These are phyloP conservation scores for Drosophila hydei DNA, from an alignment of 1,140 invertebrate genomes.

Conservation along the genomic window DNA sequence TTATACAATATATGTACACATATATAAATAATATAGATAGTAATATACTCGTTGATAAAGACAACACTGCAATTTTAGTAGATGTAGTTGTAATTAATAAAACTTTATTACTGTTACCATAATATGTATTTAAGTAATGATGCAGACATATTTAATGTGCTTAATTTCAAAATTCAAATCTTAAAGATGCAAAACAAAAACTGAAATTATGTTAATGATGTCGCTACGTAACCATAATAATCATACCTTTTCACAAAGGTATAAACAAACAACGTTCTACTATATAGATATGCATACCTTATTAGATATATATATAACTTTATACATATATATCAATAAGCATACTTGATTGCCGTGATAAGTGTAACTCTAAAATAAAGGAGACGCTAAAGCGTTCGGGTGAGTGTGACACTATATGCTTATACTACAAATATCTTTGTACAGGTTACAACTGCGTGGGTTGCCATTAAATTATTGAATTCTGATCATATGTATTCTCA, in stretches of 20 bases:
- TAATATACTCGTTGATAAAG: not conserved
- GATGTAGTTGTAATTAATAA: not conserved
- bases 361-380: not conserved
- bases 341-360: not conserved
- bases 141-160: constrained; percentile 11
- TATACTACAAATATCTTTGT: constrained; percentile 24
- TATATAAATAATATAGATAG: not conserved
- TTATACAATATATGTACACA: constrained; percentile 16
- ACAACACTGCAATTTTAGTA: not conserved
- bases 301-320: constrained; percentile 3
- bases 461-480: constrained; percentile 9
- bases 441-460: constrained; percentile 16
- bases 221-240: constrained; percentile 2
- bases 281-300: not conserved
- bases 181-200: constrained; percentile 2
- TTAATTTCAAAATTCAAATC: not conserved
- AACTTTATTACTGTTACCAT: constrained; percentile 11
- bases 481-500: constrained; percentile 1
- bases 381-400: not conserved
- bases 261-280: not conserved
- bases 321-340: not conserved
- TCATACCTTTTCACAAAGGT: constrained; percentile 7
- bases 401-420: not conserved
- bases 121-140: constrained; percentile 21
- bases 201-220: constrained; percentile 1